phyloP scores from a whole-genome alignment of 1,140 invertebrate species.

The Pogonus chalceus region DNA sequence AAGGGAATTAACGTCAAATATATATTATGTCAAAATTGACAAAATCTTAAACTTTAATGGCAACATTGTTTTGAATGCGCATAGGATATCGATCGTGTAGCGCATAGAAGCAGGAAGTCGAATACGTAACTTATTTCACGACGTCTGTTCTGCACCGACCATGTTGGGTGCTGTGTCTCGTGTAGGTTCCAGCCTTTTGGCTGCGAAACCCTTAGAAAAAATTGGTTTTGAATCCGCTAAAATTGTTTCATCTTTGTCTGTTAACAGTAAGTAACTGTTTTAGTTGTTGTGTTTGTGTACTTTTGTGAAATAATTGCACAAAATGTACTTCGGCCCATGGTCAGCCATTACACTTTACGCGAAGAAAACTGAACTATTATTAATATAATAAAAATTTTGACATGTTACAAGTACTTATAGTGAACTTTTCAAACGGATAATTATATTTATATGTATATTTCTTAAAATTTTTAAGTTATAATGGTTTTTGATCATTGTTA shows the following conservation, averaged over 20 bases:
- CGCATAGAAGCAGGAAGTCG: background rate
- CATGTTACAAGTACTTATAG: no score
- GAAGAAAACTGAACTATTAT: no score
- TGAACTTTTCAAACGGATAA: no score
- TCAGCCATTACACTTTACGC: background rate
- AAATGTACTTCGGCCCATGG: background rate
- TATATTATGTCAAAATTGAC: no score
- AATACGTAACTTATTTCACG: background rate
- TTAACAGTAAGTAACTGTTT: background rate
- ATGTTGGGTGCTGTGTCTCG: slow-evolving; percentile 35
- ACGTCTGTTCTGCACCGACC: slow-evolving; percentile 16
- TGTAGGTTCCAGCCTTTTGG: slow-evolving; percentile 32
- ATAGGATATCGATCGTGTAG: background rate
- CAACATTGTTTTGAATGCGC: no score
- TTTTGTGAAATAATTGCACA: background rate
- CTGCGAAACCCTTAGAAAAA: slow-evolving; percentile 33
- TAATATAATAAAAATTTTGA: no score
- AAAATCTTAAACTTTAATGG: background rate
- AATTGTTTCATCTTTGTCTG: slow-evolving; percentile 15
- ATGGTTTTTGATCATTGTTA: background rate
- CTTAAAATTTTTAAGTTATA: background rate
- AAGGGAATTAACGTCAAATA: no score
- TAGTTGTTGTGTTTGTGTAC: background rate
- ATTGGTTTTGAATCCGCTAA: slow-evolving; percentile 29
- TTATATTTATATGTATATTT: no score